These are phyloP conservation scores for Rhorus exstirpatorius DNA, from an alignment of 2,888 invertebrate species.

Conservation along the genomic window DNA sequence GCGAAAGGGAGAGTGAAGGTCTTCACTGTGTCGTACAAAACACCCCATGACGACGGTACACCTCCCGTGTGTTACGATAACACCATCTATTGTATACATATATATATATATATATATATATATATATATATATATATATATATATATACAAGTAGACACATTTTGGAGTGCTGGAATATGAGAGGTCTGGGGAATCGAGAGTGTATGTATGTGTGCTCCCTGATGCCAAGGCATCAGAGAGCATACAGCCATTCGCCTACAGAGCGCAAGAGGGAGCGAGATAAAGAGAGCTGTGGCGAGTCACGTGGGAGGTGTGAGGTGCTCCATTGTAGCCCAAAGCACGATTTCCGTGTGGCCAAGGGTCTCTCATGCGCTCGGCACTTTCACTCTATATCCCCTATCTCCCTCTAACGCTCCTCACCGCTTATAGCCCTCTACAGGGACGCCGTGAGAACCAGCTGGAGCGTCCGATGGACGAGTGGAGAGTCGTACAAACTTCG, in stretches of 20 bases:
- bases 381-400: constrained; percentile 42
- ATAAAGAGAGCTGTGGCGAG: constrained; percentile 41
- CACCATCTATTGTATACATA: background rate
- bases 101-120: constrained; percentile 5
- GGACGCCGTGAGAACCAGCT: constrained; percentile 41
- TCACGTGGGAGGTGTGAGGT: constrained; percentile 74
- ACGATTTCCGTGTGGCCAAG: constrained; percentile 72
- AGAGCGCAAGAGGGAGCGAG: constrained; percentile 27
- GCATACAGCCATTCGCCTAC: constrained; percentile 8
- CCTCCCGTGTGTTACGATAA: background rate
- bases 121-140: background rate
- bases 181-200: constrained; percentile 42
- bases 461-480: constrained; percentile 17
- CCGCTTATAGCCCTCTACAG: constrained; percentile 45
- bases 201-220: too few relatives aligned
- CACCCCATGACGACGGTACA: constrained; percentile 43
- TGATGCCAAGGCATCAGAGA: constrained; percentile 29
- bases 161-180: constrained; percentile 33
- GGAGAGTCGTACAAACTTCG: constrained; percentile 61
- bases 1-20: constrained; percentile 59
- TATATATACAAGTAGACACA: constrained; percentile 23
- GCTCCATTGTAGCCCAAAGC: constrained; percentile 78
- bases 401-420: constrained; percentile 23
- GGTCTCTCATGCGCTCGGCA: constrained; percentile 59
- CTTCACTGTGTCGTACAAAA: constrained; percentile 35